Evolutionary conservation across 2,888 invertebrate genomes (phyloP).

Genomic region (Zaprionus bogoriensis): DNA sequence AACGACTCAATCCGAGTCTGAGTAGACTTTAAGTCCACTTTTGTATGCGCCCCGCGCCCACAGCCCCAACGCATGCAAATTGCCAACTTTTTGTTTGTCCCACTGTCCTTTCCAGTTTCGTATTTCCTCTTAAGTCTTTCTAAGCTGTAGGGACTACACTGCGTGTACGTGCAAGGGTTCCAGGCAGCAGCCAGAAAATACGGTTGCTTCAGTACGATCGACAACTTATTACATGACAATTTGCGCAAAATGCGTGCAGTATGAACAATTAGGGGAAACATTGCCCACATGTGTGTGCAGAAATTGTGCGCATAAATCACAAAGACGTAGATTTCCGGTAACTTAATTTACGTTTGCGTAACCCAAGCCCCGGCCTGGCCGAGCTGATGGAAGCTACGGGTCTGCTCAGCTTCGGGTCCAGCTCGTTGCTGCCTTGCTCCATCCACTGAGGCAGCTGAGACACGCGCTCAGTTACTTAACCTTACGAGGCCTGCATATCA

Average conservation of each 20-base stretch:
- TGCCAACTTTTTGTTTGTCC: conserved; percentile 7
- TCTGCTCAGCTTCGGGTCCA: not conserved
- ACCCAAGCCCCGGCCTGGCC: not conserved
- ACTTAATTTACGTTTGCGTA: conserved; percentile 56
- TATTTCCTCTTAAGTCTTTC: not conserved
- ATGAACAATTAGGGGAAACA: conserved; percentile 49
- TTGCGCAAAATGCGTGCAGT: conserved; percentile 27
- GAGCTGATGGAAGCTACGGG: not conserved
- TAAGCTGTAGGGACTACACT: too few relatives aligned
- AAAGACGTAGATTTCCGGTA: conserved; percentile 49
- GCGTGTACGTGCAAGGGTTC: not conserved
- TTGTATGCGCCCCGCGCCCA: conserved; percentile 1
- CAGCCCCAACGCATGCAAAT: conserved; percentile 14
- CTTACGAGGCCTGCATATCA: conserved; percentile 38
- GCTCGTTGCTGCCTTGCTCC: not conserved
- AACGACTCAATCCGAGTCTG: conserved; percentile 17
- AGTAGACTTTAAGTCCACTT: conserved; percentile 8
- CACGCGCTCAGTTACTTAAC: conserved; percentile 16
- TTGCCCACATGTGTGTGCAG: conserved; percentile 40
- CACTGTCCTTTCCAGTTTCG: not conserved
- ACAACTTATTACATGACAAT: conserved; percentile 45
- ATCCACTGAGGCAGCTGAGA: too few relatives aligned
- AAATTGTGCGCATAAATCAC: conserved; percentile 63
- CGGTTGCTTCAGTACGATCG: not conserved
- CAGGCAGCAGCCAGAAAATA: not conserved